Conservation (phyloP, 1,140 invertebrate genomes). For the Lasaia peninsularis region DNA sequence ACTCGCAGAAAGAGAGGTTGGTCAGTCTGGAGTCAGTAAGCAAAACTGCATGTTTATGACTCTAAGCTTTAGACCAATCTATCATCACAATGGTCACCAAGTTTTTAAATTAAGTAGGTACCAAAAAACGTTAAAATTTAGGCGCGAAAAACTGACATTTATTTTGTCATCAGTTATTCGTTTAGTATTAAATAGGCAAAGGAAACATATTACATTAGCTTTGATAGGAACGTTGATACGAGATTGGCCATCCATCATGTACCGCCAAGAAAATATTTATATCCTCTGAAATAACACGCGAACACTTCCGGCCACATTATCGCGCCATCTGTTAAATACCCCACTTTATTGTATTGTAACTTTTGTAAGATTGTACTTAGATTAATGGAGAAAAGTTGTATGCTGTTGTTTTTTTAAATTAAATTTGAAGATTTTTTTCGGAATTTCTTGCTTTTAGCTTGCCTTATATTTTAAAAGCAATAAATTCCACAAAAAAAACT, state of each 20-base stretch:
- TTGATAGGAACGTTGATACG: slow-evolving; percentile 39
- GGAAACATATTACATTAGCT: slow-evolving; percentile 26
- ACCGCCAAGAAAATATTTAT: slow-evolving; percentile 46
- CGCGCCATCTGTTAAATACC: slow-evolving; percentile 6
- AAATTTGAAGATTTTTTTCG: too few relatives aligned
- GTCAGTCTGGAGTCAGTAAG: too few relatives aligned
- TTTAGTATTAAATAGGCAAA: not conserved
- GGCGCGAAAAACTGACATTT: not conserved
- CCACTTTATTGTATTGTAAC: slow-evolving; percentile 3
- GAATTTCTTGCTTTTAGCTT: too few relatives aligned
- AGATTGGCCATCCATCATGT: slow-evolving; percentile 49
- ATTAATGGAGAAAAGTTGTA: not conserved
- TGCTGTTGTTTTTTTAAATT: not conserved
- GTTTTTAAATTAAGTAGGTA: too few relatives aligned
- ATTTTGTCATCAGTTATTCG: slow-evolving; percentile 11
- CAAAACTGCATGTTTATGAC: too few relatives aligned
- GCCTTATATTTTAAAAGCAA: too few relatives aligned
- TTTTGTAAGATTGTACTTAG: not conserved
- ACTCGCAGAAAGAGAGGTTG: too few relatives aligned
- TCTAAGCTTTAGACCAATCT: too few relatives aligned
- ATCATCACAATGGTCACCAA: too few relatives aligned
- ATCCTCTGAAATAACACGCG: slow-evolving; percentile 31
- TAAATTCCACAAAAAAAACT: too few relatives aligned
- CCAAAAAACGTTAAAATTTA: too few relatives aligned
- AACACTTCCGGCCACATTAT: slow-evolving; percentile 32